Evolutionary conservation across 2,888 invertebrate genomes (phyloP), one percentile per base, ranked within the genome.

Genomic region (Suillia variegata): DNA sequence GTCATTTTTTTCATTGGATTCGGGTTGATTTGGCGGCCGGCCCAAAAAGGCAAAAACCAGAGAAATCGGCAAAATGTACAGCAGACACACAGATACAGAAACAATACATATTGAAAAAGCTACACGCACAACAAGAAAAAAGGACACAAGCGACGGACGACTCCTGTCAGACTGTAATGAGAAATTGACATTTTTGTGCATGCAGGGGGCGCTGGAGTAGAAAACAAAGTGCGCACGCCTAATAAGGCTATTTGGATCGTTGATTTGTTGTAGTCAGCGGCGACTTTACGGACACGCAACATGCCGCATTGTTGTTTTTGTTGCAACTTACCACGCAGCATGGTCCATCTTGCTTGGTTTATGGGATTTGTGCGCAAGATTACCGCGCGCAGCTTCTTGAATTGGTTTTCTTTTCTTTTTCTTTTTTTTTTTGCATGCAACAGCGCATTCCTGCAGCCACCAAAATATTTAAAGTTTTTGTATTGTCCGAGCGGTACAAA

Each of bases 161-260:
- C n/a, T 4, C 38, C 6, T 38, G 38, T 38, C 38, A n/a, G 5
- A n/a, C n/a, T 38, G 38, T n/a, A 8, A 4, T 26, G 26, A 26
- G 26, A 26, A 26, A 26, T 38, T 38, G 38, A 38, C 38, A 38
- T 13, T 38, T 26, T 26, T 26, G 26, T 26, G 26, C 10, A 6
- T n/a, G 38, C n/a, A 4, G 38, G 38, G 6, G 13, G n/a, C 13
- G 6, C 10, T 8, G 38, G 13, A 8, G 38, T n/a, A 38, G 38
- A 13, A 38, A n/a, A 38, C 5, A 26, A 38, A 38, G 38, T 38
- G 38, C 38, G 38, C n/a, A n/a, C 38, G 38, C 38, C 38, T 38
- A 38, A 38, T 38, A 38, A 38, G 38, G 38, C n/a, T 38, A 38
- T 38, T 38, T 38, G 38, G 38, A 38, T 38, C 38, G 38, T 38